Base-by-base conservation (phyloP, 1,140 invertebrate genomes). In the Cydia pomonella region DNA sequence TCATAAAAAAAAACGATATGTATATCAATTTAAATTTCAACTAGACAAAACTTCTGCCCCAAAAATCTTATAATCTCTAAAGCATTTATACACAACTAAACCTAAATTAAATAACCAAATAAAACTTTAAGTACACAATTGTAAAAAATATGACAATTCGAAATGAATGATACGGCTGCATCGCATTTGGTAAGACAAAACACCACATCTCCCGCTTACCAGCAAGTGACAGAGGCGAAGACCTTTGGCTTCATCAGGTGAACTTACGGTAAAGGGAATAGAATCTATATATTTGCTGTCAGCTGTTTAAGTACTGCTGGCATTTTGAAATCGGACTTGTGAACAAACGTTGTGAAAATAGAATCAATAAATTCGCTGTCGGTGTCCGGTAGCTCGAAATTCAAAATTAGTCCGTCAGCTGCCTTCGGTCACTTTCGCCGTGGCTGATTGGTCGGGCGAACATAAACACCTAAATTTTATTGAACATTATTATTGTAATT, bases 401-500 rank as follows among this genome's bases (percentile, higher is more conserved):
- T 62, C 29, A 29, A 38, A 75, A 38, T 44, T 23, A 27, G 25
- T 6, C 38, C 64, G 53, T 44, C 41, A 53, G 18, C 53, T 59
- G 18, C 47, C 25, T 2, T 18, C 33, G 18, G 5, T 12, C 38
- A 21, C 29, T 13, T 77, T 59, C 63, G 72, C 53, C 74, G 7
- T 16, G 44, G 47, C 75, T 71, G 33, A 83, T 82, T 84, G 82
- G 84, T 79, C 44, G 72, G 72, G 25, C 6, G 74, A 33, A 76
- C 76, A 75, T 84, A 80, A 86, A 83, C 72, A 76, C 77, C 62
- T 76, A 79, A 73, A 76, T 83, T 83, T 82, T 80, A 81, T 76
- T 76, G 69, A 73, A 59, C 18, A 71, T 63, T 72, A 63, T 73
- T 29, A 21, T 33, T 77, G 59, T 75, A 69, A 77, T 77, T 73